Conservation (phyloP, 1,140 invertebrate genomes). For the Neodiprion fabricii region DNA sequence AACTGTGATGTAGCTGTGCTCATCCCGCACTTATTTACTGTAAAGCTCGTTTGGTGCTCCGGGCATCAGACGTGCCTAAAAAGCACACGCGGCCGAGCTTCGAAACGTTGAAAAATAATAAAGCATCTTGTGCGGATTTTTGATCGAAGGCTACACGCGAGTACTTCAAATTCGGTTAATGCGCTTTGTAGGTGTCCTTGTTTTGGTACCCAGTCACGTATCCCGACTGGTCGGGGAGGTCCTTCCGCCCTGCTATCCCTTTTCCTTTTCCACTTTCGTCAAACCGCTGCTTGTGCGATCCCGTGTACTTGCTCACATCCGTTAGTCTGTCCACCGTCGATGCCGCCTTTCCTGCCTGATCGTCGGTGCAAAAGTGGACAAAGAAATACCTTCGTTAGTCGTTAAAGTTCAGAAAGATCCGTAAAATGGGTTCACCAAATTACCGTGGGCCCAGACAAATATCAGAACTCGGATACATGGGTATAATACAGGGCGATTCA, state of each 20-base stretch:
- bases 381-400: no score
- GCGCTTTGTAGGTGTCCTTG: constrained; percentile 74
- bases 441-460: background rate
- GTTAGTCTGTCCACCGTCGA: constrained; percentile 87
- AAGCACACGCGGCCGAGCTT: background rate
- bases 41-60: no score
- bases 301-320: constrained; percentile 89
- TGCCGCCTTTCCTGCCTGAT: constrained; percentile 69
- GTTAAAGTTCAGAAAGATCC: no score
- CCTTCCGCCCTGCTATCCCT: constrained; percentile 85
- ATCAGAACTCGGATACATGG: background rate
- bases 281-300: constrained; percentile 88
- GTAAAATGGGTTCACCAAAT: no score
- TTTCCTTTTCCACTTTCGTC: constrained; percentile 88
- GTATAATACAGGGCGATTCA: no score
- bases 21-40: no score
- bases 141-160: background rate
- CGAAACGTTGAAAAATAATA: background rate
- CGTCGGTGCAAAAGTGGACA: constrained; percentile 31
- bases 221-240: constrained; percentile 78
- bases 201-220: constrained; percentile 91
- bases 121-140: constrained; percentile 2
- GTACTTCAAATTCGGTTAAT: constrained; percentile 34
- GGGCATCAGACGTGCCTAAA: no score
- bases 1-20: no score